These are phyloP conservation scores for Fregetta grallaria DNA, from an alignment of 2,113 vertebrate species.

Conservation along the genomic window DNA sequence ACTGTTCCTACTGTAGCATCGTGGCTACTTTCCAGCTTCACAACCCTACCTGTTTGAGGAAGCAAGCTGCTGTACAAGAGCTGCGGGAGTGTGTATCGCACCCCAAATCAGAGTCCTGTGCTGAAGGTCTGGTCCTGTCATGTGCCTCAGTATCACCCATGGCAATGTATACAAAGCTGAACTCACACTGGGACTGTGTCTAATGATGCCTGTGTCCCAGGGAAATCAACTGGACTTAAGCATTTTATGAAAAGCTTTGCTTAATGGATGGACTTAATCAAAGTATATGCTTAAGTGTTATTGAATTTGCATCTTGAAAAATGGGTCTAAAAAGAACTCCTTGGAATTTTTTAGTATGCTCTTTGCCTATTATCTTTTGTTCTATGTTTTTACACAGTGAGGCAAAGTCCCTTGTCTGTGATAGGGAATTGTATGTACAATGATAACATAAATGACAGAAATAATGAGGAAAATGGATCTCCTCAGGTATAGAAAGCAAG, in stretches of 20 bases:
- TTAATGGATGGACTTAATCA: neutral
- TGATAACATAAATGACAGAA: neutral
- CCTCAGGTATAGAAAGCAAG: neutral
- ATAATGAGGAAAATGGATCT: neutral
- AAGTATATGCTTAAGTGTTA: neutral
- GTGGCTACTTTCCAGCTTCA: constrained; percentile 15
- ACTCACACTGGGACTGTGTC: neutral
- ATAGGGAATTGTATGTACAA: neutral
- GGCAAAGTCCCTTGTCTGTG: neutral
- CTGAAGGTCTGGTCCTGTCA: too few species aligned
- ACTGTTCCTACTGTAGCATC: neutral
- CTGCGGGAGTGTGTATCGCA: neutral
- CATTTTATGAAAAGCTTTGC: neutral
- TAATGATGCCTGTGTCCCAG: rapidly evolving
- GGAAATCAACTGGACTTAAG: neutral
- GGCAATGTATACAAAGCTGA: neutral
- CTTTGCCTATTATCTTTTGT: neutral
- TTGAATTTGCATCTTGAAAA: neutral
- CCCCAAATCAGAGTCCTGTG: rapidly evolving
- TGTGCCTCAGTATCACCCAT: neutral
- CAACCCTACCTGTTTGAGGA: neutral
- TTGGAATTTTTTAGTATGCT: neutral
- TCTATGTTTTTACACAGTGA: neutral
- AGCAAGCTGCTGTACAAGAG: neutral
- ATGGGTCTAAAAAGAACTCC: neutral